Percentiles rank a stretch among this genome's conserved stretches.
phyloP scores from a whole-genome alignment of 2,113 vertebrate genomes.

The Xerus inauris region DNA sequence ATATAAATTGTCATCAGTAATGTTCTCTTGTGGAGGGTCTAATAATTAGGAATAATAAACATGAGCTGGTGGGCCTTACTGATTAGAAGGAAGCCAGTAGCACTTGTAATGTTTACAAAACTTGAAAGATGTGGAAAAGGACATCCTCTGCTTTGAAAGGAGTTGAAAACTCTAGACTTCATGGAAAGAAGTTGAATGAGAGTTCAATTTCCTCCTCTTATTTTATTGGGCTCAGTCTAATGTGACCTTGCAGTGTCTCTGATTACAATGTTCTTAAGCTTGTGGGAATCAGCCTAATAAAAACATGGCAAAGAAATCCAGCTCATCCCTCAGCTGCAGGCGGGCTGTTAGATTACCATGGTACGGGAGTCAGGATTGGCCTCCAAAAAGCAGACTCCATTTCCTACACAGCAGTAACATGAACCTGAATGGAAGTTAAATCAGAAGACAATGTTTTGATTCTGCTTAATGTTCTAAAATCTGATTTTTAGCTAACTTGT shows the following conservation, averaged over 20 bases:
- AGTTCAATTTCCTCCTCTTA: conserved; percentile 67
- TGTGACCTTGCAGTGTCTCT: conserved; percentile 59
- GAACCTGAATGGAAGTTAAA: conserved; percentile 72
- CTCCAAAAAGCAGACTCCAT: conserved; percentile 42
- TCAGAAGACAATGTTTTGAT: conserved; percentile 74
- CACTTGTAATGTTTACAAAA: conserved; percentile 57
- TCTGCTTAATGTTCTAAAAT: conserved; percentile 73
- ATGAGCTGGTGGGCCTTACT: conserved; percentile 38
- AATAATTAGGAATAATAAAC: conserved; percentile 64
- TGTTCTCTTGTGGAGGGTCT: neutral
- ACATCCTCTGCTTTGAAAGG: conserved; percentile 64
- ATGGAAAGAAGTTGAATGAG: conserved; percentile 41
- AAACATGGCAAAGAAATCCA: conserved; percentile 60
- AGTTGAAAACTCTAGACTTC: conserved; percentile 62
- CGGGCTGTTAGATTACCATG: conserved; percentile 55
- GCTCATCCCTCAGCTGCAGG: conserved; percentile 50
- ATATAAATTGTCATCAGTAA: neutral
- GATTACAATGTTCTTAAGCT: conserved; percentile 69
- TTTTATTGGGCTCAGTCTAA: conserved; percentile 73
- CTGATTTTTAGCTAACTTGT: conserved; percentile 74
- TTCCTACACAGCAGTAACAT: conserved; percentile 31
- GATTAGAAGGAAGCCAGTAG: conserved; percentile 66
- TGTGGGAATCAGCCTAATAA: conserved; percentile 81
- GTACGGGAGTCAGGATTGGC: conserved; percentile 24
- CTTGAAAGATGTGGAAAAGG: conserved; percentile 55